Evolutionary conservation across 2,113 vertebrate species (phyloP).

Genomic region (Cisticola juncidis): DNA sequence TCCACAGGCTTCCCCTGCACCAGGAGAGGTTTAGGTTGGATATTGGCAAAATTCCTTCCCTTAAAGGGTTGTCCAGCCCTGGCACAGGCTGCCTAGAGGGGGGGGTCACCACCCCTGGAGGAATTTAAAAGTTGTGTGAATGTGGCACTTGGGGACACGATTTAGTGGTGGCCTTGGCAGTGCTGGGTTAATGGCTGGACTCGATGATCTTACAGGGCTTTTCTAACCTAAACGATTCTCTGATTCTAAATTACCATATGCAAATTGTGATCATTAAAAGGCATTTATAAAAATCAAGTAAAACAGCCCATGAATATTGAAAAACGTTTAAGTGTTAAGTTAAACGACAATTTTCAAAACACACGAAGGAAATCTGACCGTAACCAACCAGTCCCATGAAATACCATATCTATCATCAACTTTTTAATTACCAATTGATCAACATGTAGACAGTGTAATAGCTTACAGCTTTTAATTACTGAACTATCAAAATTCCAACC

Average conservation of each 20-base stretch:
- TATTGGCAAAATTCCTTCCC: neutral
- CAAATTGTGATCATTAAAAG: slow-evolving; percentile 56
- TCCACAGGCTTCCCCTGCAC: neutral
- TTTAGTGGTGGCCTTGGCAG: neutral
- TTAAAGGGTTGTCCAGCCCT: neutral
- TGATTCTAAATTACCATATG: slow-evolving; percentile 37
- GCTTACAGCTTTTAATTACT: slow-evolving; percentile 72
- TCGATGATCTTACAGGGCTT: neutral
- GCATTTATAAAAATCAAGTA: slow-evolving; percentile 46
- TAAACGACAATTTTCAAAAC: slow-evolving; percentile 61
- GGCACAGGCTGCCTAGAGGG: neutral
- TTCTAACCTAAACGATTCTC: neutral
- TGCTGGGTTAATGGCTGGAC: neutral
- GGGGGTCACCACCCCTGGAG: neutral
- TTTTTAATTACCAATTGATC: slow-evolving; percentile 69
- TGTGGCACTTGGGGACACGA: neutral
- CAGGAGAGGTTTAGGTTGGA: neutral
- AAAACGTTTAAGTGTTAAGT: neutral
- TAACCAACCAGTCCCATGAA: slow-evolving; percentile 55
- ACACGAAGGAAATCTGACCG: slow-evolving; percentile 53
- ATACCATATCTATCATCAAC: slow-evolving; percentile 70
- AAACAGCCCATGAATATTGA: slow-evolving; percentile 46
- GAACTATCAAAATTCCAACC: slow-evolving; percentile 76
- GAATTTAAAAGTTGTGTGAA: neutral
- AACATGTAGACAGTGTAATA: slow-evolving; percentile 63